These are phyloP conservation scores for Ecliptopera silaceata DNA, from an alignment of 2,888 invertebrate genomes.

Conservation along the genomic window DNA sequence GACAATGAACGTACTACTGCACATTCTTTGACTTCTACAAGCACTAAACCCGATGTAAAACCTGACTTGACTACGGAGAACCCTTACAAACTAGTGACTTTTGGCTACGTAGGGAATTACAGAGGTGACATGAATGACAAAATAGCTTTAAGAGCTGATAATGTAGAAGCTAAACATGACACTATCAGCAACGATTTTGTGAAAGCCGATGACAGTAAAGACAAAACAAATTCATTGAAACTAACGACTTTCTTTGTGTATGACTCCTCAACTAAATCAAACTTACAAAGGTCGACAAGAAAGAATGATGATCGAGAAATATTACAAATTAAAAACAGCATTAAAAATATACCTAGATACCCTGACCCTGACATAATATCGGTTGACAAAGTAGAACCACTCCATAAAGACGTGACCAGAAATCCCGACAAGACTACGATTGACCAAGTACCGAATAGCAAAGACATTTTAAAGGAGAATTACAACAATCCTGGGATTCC, in stretches of 20 bases:
- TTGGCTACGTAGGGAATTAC: conserved; percentile 77
- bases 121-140: conserved; percentile 52
- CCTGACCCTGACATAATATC: conserved; percentile 13
- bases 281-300: conserved; percentile 68
- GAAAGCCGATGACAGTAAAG: conserved; percentile 39
- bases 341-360: conserved; percentile 11
- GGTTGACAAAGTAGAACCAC: conserved; percentile 9
- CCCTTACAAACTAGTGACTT: conserved; percentile 74
- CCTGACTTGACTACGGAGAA: conserved; percentile 63
- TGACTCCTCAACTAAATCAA: conserved; percentile 72
- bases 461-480: conserved; percentile 47
- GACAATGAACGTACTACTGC: conserved; percentile 42
- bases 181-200: conserved; percentile 67
- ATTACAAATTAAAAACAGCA: conserved; percentile 51
- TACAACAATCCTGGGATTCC: conserved; percentile 48
- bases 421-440: conserved; percentile 26
- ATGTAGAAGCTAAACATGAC: conserved; percentile 43
- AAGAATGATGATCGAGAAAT: conserved; percentile 60
- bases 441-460: conserved; percentile 35
- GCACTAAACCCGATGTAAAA: conserved; percentile 32
- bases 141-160: conserved; percentile 28
- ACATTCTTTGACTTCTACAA: conserved; percentile 13
- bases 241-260: conserved; percentile 72
- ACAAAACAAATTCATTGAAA: conserved; percentile 48
- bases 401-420: conserved; percentile 28